Evolutionary conservation across 2,113 vertebrate genomes (phyloP).

Genomic region (Anarrhichthys ocellatus): DNA sequence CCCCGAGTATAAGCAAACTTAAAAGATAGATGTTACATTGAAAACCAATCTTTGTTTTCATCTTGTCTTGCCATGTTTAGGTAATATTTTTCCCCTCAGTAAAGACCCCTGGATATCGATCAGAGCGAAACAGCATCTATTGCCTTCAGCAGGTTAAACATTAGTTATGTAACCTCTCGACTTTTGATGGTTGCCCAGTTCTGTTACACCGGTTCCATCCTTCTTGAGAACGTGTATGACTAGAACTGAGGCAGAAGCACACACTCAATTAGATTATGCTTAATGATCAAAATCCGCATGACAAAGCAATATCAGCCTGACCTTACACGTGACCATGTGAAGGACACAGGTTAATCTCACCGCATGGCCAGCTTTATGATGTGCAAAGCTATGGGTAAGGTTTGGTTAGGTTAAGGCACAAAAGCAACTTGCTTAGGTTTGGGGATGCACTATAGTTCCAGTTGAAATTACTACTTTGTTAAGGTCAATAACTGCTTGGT

Average conservation of each 20-base stretch:
- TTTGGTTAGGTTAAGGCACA: neutral
- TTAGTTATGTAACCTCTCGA: neutral
- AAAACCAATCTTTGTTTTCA: conserved; percentile 13
- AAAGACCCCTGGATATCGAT: conserved; percentile 11
- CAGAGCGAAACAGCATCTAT: neutral
- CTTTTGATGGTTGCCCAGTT: conserved; percentile 12
- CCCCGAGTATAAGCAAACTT: neutral
- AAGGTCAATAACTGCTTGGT: neutral
- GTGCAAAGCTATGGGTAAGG: neutral
- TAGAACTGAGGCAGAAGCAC: neutral
- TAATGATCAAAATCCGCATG: conserved; percentile 20
- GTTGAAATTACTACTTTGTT: neutral
- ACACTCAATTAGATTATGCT: neutral
- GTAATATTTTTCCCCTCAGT: neutral
- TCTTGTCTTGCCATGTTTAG: conserved; percentile 3
- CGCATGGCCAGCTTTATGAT: neutral
- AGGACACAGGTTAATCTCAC: conserved; percentile 2
- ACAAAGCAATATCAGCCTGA: conserved; percentile 16
- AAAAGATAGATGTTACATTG: conserved; percentile 16
- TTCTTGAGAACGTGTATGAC: neutral
- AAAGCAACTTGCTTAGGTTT: neutral
- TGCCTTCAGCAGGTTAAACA: conserved; percentile 11
- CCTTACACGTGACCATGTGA: neutral
- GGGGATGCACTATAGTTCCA: neutral
- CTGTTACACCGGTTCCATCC: neutral